Evolutionary conservation across 2,797 vertebrate species (phyloP).

Genomic region (Sebastes paucispinis): DNA sequence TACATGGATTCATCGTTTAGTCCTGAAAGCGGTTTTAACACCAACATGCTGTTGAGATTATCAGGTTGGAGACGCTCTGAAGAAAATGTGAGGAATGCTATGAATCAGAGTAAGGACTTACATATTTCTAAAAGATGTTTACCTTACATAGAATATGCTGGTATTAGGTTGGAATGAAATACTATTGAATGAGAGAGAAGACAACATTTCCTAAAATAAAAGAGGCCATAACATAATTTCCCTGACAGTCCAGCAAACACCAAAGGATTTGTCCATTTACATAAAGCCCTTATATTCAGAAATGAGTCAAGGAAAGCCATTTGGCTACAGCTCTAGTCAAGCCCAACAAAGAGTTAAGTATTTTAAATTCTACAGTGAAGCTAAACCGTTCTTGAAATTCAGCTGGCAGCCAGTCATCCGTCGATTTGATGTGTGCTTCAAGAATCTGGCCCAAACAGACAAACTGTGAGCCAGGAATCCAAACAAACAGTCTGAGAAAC

Average conservation of each 20-base stretch:
- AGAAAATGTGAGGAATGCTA: conserved; percentile 18
- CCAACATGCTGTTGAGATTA: conserved; percentile 23
- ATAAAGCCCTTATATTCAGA: conserved; percentile 28
- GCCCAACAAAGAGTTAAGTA: conserved; percentile 65
- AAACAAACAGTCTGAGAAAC: conserved; percentile 68
- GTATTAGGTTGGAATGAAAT: conserved; percentile 21
- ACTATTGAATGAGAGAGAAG: conserved; percentile 17
- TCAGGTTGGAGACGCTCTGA: conserved; percentile 24
- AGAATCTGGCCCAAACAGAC: conserved; percentile 73
- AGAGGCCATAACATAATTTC: conserved; percentile 32
- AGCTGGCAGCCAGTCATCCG: conserved; percentile 73
- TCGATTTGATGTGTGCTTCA: conserved; percentile 72
- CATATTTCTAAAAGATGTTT: conserved; percentile 28
- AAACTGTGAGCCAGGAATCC: conserved; percentile 70
- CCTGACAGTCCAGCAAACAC: conserved; percentile 32
- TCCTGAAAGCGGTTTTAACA: conserved; percentile 6
- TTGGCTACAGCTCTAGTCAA: conserved; percentile 33
- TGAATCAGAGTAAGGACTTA: conserved; percentile 32
- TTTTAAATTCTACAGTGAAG: conserved; percentile 67
- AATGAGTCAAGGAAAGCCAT: conserved; percentile 45
- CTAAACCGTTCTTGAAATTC: conserved; percentile 80
- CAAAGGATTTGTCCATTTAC: conserved; percentile 39
- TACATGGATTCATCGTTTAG: conserved; percentile 13
- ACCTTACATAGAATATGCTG: conserved; percentile 1
- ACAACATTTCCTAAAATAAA: conserved; percentile 27